A percentile compares a stretch with the other conserved stretches of the same genome.
Conservation (phyloP, 2,797 vertebrate genomes). For the Morelia viridis region DNA sequence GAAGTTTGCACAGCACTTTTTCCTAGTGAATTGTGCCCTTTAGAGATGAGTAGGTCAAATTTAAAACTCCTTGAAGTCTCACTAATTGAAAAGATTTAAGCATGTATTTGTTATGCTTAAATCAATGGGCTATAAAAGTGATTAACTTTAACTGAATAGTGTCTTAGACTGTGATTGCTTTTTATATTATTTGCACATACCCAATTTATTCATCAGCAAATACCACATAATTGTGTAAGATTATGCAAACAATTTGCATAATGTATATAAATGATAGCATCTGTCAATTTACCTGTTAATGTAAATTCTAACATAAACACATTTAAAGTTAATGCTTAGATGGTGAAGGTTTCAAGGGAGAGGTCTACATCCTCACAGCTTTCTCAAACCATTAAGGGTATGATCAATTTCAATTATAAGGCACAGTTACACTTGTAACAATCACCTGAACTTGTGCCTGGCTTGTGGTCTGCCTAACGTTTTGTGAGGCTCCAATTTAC, state of each 20-base stretch:
- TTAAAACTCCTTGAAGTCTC: not conserved
- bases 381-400: conserved; percentile 30
- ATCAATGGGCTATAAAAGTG: not conserved
- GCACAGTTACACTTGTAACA: not conserved
- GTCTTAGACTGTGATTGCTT: conserved; percentile 34
- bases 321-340: conserved; percentile 56
- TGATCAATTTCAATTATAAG: conserved; percentile 18
- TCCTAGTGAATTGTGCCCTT: not conserved
- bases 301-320: conserved; percentile 62
- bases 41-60: not conserved
- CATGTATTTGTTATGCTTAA: not conserved
- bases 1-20: not conserved
- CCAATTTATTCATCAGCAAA: conserved; percentile 64
- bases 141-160: not conserved
- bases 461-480: not conserved
- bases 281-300: conserved; percentile 66
- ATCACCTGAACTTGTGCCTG: not conserved
- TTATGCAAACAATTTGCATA: conserved; percentile 64
- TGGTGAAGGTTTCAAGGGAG: conserved; percentile 50
- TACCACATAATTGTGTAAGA: conserved; percentile 50
- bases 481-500: not conserved
- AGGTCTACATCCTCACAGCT: conserved; percentile 33
- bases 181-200: conserved; percentile 4
- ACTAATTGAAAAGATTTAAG: not conserved
- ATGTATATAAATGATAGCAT: conserved; percentile 62